Evolutionary conservation across 1,140 invertebrate genomes (phyloP).

Genomic region (Zaprionus inermis): DNA sequence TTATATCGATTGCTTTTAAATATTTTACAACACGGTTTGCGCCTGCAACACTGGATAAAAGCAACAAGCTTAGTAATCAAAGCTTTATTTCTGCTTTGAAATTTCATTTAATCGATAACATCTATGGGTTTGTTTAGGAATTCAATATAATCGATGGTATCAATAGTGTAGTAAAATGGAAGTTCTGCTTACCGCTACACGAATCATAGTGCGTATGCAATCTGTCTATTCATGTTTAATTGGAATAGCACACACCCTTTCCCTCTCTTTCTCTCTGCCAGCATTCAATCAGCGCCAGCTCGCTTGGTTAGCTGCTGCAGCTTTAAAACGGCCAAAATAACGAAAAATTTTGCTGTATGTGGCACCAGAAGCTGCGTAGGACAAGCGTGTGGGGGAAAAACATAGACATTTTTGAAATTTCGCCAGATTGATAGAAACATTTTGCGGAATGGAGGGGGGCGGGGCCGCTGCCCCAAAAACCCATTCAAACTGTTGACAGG

Average conservation of each 20-base stretch:
- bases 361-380: neutral
- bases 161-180: no score
- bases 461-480: no score
- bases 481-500: constrained; percentile 15
- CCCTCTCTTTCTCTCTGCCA: neutral
- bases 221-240: neutral
- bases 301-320: neutral
- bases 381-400: neutral
- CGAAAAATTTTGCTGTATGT: neutral
- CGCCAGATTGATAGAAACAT: neutral
- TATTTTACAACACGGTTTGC: no score
- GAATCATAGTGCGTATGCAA: neutral
- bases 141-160: no score
- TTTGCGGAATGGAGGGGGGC: neutral
- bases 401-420: neutral
- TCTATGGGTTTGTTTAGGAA: no score
- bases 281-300: neutral
- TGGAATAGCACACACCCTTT: neutral
- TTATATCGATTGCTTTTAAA: no score
- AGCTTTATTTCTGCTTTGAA: no score
- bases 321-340: neutral
- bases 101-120: no score
- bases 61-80: no score
- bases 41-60: no score
- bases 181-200: no score